Evolutionary conservation across 2,888 invertebrate genomes (phyloP), one percentile per base, ranked within the genome.

Genomic region (Leptothorax acervorum): DNA sequence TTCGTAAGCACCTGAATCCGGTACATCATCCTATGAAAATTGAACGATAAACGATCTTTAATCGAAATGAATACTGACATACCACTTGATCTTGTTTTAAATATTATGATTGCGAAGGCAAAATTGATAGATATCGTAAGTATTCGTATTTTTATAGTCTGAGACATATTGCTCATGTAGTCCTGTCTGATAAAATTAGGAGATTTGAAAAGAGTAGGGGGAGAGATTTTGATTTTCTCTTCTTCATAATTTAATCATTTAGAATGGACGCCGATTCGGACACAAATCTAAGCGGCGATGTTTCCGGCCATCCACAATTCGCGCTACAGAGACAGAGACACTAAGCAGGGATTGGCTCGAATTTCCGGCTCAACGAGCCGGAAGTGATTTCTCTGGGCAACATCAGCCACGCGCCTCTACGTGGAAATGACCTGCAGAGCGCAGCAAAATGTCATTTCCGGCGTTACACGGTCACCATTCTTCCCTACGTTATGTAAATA

Each of bases 301-400:
- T 51, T 71, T 71, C 62, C 62, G 82, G 78, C 63, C 39, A 85
- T 84, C 63, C 73, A 68, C 84, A 86, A 85, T 84, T 83, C 83
- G 76, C 82, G 53, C 83, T 81, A 63, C 62, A 68, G 82, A 78
- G 68, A 51, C 68, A 81, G 53, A 78, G 85, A 85, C 85, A 86
- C 78, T 71, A 73, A 83, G 83, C 84, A 76, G 86, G 87, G 89
- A 92, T 92, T 91, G 89, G 90, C 89, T 90, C 85, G 90, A 91
- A 92, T 92, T 92, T 92, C 92, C 92, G 89, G 89, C 87, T 89
- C 92, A 88, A 63, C 85, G 92, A 92, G 82, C 91, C 92, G 90
- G 90, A 92, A 92, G 92, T 89, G 90, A 92, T 92, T 92, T 90
- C 92, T 89, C 90, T 57, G 85, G 85, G 85, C 85, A 88, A 87